These are phyloP conservation scores for Cirrhinus molitorella DNA, from an alignment of 2,797 vertebrate genomes.

Conservation along the genomic window DNA sequence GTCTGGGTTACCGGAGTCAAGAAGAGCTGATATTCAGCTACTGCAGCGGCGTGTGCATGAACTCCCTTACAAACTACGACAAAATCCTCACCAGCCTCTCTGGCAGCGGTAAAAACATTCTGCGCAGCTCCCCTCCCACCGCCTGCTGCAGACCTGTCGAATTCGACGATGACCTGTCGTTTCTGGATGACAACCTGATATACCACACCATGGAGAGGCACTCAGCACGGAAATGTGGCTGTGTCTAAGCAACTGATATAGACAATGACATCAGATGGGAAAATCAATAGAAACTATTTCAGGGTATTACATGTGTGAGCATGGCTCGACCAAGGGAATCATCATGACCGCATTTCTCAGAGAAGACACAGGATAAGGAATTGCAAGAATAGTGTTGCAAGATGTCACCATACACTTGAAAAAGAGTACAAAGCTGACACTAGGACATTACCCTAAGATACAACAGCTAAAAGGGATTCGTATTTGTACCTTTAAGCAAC, in stretches of 20 bases:
- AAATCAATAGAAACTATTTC: slow-evolving; percentile 8
- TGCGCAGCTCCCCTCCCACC: slow-evolving; percentile 83
- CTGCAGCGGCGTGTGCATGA: slow-evolving; percentile 92
- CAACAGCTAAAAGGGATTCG: not conserved
- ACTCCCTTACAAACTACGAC: slow-evolving; percentile 91
- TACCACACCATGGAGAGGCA: slow-evolving; percentile 95
- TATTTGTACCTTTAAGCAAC: not conserved
- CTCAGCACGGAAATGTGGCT: slow-evolving; percentile 94
- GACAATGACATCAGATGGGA: not conserved
- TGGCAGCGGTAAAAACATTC: slow-evolving; percentile 76
- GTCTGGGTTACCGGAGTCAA: slow-evolving; percentile 90
- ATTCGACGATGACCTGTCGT: slow-evolving; percentile 93
- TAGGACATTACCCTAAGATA: not conserved
- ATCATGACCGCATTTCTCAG: not conserved
- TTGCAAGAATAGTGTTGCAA: not conserved
- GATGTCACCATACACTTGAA: not conserved
- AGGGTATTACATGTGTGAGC: not conserved
- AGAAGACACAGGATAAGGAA: not conserved
- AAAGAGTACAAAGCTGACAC: not conserved
- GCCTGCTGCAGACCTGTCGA: slow-evolving; percentile 89
- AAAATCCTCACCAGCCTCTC: slow-evolving; percentile 91
- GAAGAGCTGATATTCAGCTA: slow-evolving; percentile 95
- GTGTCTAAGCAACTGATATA: slow-evolving; percentile 71
- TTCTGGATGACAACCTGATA: slow-evolving; percentile 91
- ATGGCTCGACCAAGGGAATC: not conserved